Base-by-base conservation (phyloP, 2,888 invertebrate genomes). In the Hypsopygia costalis region DNA sequence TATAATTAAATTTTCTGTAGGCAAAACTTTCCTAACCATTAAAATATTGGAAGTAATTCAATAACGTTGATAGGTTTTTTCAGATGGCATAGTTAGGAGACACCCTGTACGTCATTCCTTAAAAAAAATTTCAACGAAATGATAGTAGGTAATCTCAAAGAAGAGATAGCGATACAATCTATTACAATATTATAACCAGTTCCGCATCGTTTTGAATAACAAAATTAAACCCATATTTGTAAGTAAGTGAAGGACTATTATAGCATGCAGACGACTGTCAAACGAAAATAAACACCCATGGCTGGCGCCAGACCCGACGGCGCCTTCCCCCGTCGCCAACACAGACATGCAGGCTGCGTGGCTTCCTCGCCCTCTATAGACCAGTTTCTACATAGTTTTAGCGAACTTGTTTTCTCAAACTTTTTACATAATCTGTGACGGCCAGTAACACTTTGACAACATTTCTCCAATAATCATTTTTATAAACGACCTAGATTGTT, bases 261-360 rank as follows among this genome's bases (percentile, higher is more conserved):
- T 33, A 40, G 40, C 28, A 40, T 21, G 32, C 29, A 48, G 40
- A 49, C 52, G 52, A 62, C 66, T 61, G 64, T 67, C 55, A 50
- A 49, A 59, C 60, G 53, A 58, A 59, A 69, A 65, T 62, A 67
- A 62, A 58, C 51, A 58, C 49, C 53, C 53, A 51, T 61, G 52
- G 58, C 58, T 57, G 70, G 70, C 69, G 74, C 66, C 67, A 81
- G 82, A 80, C 81, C 43, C 51, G 66, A 41, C 64, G 82, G 76
- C 81, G 81, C 81, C 81, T 9, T 33, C 34, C 41, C n/a, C 1
- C 31, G 30, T 8, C 37, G 34, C 22, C 10, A 12, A 25, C n/a
- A 25, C 25, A 25, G 25, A 25, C 25, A 25, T 6, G 25, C 25
- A 25, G 25, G 25, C 25, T 25, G n/a, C 25, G 25, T 12, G 31